These are phyloP conservation scores for Euproctis similis DNA, from an alignment of 2,888 invertebrate species.

Conservation along the genomic window DNA sequence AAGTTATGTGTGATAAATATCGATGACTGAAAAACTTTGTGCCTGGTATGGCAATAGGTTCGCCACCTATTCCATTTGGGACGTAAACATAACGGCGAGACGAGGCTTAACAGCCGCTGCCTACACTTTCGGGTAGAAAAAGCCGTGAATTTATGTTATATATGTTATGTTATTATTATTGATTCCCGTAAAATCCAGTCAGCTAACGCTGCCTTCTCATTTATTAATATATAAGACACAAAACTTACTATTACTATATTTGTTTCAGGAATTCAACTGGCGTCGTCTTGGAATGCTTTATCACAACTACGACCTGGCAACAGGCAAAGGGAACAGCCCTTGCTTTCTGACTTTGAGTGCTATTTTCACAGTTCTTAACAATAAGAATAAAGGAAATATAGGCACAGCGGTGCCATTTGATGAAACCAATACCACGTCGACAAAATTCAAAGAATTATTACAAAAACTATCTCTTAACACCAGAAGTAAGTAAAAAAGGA, in stretches of 20 bases:
- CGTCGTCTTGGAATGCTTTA: conserved; percentile 81
- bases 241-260: conserved; percentile 2
- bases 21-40: no score
- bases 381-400: conserved; percentile 55
- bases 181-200: no score
- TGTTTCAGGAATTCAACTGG: conserved; percentile 83
- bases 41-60: no score
- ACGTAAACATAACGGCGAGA: no score
- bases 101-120: no score
- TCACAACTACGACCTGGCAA: conserved; percentile 79
- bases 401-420: conserved; percentile 78
- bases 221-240: no score
- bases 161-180: no score
- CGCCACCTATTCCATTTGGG: no score
- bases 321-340: conserved; percentile 81
- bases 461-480: conserved; percentile 77
- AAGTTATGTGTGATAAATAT: no score
- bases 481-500: conserved; percentile 81
- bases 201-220: no score
- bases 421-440: conserved; percentile 71
- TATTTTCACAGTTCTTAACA: conserved; percentile 71
- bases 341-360: conserved; percentile 86
- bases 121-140: no score
- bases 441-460: conserved; percentile 77
- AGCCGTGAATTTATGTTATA: no score